phyloP scores from a whole-genome alignment of 1,140 invertebrate genomes.

The Drosophila sucinea region DNA sequence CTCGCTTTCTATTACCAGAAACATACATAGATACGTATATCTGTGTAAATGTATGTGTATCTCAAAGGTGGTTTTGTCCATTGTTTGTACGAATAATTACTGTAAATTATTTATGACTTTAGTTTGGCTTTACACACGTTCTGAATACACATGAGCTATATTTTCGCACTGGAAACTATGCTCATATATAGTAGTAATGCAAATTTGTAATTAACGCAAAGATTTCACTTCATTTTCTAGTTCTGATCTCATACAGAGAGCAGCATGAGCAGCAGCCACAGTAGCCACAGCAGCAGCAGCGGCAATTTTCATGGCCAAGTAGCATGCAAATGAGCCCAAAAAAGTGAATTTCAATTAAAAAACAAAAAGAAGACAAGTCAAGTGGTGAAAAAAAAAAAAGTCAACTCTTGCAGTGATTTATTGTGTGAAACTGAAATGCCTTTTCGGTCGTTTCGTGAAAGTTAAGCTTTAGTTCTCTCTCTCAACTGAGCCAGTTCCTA shows the following conservation, averaged over 20 bases:
- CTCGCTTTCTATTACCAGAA: slow-evolving; percentile 54
- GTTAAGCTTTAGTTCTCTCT: slow-evolving; percentile 42
- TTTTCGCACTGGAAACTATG: slow-evolving; percentile 41
- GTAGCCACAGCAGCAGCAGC: neutral
- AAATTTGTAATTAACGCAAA: slow-evolving; percentile 51
- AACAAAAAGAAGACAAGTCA: slow-evolving; percentile 13
- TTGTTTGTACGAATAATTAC: slow-evolving; percentile 54
- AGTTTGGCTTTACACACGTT: slow-evolving; percentile 55
- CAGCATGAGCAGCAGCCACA: neutral
- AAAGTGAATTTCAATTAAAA: slow-evolving; percentile 68
- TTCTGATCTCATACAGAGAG: slow-evolving; percentile 28
- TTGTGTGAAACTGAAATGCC: slow-evolving; percentile 74
- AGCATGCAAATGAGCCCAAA: slow-evolving; percentile 60
- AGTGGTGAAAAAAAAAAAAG: slow-evolving; percentile 44
- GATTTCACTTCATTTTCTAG: slow-evolving; percentile 20
- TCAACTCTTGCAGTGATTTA: slow-evolving; percentile 70
- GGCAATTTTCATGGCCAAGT: slow-evolving; percentile 55
- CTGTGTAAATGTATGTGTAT: neutral
- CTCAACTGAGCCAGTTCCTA: slow-evolving; percentile 29
- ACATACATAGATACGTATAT: neutral
- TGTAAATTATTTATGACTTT: slow-evolving; percentile 68
- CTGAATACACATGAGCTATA: slow-evolving; percentile 42
- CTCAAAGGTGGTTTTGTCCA: slow-evolving; percentile 32
- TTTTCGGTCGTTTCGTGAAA: slow-evolving; percentile 53
- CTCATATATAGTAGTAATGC: slow-evolving; percentile 34